A percentile compares a stretch with the other conserved stretches of the same genome.
phyloP scores from a whole-genome alignment of 1,140 invertebrate genomes.

The Rhizoglyphus robini region DNA sequence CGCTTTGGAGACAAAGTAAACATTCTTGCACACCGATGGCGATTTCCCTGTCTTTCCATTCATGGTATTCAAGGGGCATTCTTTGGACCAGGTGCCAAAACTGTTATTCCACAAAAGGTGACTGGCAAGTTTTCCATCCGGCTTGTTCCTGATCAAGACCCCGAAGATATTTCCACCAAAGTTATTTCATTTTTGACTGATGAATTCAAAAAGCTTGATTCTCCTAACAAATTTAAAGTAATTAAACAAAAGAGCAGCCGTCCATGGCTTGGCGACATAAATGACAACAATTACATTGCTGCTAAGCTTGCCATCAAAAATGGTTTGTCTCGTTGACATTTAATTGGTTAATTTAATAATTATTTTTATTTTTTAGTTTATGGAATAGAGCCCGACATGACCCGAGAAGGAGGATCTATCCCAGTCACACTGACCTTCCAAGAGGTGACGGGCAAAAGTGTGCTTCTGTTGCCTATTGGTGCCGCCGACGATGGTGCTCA shows the following conservation, averaged over 20 bases:
- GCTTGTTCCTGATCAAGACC: slow-evolving; percentile 36
- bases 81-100: slow-evolving; percentile 33
- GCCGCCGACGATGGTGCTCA: slow-evolving; percentile 90
- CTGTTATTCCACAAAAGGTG: slow-evolving; percentile 40
- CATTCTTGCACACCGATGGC: slow-evolving; percentile 79
- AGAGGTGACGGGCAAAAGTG: slow-evolving; percentile 78
- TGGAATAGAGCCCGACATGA: slow-evolving; percentile 82
- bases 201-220: slow-evolving; percentile 29
- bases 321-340: not conserved
- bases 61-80: slow-evolving; percentile 27
- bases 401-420: slow-evolving; percentile 88
- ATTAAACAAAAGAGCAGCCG: slow-evolving; percentile 59
- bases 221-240: slow-evolving; percentile 35
- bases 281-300: slow-evolving; percentile 79
- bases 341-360: not conserved
- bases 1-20: slow-evolving; percentile 30
- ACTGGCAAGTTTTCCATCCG: slow-evolving; percentile 41
- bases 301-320: slow-evolving; percentile 65
- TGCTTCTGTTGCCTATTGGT: slow-evolving; percentile 73
- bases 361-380: slow-evolving; percentile 46
- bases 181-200: slow-evolving; percentile 29
- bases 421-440: slow-evolving; percentile 81
- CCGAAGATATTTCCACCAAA: slow-evolving; percentile 22
- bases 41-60: slow-evolving; percentile 41
- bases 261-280: slow-evolving; percentile 80